Evolutionary conservation across 2,113 vertebrate genomes (phyloP).

Genomic region (Chinchilla lanigera): DNA sequence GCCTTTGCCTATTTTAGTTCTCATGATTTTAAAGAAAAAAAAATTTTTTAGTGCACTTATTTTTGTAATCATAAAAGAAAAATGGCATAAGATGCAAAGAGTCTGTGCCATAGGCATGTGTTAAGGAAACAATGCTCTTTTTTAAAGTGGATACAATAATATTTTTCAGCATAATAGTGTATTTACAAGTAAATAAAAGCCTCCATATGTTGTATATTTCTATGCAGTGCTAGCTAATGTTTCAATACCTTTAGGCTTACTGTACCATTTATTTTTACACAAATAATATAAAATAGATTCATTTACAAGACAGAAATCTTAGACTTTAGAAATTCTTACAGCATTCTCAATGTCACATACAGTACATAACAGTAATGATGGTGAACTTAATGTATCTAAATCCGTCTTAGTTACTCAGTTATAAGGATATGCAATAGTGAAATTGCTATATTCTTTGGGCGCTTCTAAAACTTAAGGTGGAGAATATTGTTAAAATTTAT

Average conservation of each 20-base stretch:
- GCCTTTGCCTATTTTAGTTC: not conserved
- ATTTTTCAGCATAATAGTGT: not conserved
- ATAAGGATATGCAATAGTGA: not conserved
- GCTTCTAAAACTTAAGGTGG: not conserved
- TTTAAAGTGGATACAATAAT: not conserved
- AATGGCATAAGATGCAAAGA: not conserved
- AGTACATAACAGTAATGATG: not conserved
- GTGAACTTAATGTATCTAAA: not conserved
- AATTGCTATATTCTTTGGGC: not conserved
- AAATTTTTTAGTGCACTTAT: not conserved
- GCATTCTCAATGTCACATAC: not conserved
- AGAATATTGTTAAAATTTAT: not conserved
- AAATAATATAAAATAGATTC: not conserved
- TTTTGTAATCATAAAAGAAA: not conserved
- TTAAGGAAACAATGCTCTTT: not conserved
- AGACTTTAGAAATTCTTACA: not conserved
- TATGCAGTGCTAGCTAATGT: not conserved
- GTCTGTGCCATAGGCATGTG: not conserved
- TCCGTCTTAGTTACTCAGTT: not conserved
- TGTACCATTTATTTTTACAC: not conserved
- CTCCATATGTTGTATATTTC: not conserved
- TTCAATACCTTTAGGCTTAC: not conserved
- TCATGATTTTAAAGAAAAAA: not conserved
- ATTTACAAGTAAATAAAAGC: not conserved
- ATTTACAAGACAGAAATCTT: slow-evolving; percentile 53